phyloP scores from a whole-genome alignment of 1,140 invertebrate species.

The Aphis gossypii region DNA sequence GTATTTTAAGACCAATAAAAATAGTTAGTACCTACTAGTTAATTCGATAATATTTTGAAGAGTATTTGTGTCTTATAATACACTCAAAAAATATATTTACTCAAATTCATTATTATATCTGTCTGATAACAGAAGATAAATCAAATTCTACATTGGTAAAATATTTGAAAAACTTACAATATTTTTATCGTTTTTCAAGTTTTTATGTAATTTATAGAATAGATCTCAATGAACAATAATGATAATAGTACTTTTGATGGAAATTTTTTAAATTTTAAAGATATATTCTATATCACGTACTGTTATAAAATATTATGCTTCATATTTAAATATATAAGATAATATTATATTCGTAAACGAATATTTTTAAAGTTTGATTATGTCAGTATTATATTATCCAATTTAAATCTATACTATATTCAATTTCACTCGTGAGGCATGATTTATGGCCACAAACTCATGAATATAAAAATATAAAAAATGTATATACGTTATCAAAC shows the following conservation, averaged over 20 bases:
- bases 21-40: neutral
- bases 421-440: neutral
- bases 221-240: neutral
- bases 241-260: neutral
- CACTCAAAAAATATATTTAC: neutral
- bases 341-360: neutral
- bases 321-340: neutral
- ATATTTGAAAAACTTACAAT: neutral
- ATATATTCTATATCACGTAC: neutral
- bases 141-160: neutral
- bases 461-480: neutral
- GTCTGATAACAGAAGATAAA: neutral
- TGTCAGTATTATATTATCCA: neutral
- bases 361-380: neutral
- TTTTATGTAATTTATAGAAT: fast-evolving
- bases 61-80: too few species aligned
- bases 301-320: neutral
- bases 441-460: neutral
- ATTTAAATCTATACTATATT: neutral
- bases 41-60: neutral
- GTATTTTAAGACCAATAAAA: too few species aligned
- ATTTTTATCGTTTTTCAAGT: neutral
- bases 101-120: neutral
- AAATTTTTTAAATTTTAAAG: neutral
- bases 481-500: neutral